Evolutionary conservation across 2,113 vertebrate species (phyloP).

Genomic region (Collichthys lucidus): DNA sequence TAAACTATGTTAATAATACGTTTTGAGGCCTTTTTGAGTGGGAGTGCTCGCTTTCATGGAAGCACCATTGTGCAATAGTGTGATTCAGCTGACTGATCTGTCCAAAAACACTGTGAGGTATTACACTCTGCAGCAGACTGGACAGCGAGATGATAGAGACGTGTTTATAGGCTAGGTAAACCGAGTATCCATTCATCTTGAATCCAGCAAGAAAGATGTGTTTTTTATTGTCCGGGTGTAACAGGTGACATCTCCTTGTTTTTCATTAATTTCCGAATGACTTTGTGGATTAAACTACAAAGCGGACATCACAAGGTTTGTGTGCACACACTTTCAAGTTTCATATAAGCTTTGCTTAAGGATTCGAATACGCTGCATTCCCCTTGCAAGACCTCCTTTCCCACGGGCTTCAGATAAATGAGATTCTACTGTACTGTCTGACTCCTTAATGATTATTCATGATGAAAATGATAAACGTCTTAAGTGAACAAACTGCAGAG

Average conservation of each 20-base stretch:
- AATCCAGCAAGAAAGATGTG: slow-evolving; percentile 26
- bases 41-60: slow-evolving; percentile 70
- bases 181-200: slow-evolving; percentile 8
- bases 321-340: slow-evolving; percentile 7
- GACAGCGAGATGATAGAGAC: slow-evolving; percentile 20
- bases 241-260: slow-evolving; percentile 5
- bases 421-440: slow-evolving; percentile 56
- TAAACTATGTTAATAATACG: slow-evolving; percentile 79
- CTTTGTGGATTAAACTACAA: slow-evolving; percentile 11
- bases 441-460: slow-evolving; percentile 81
- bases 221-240: slow-evolving; percentile 26
- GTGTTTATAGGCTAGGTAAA: slow-evolving; percentile 38
- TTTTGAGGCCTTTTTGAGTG: slow-evolving; percentile 65
- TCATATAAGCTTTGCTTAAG: slow-evolving; percentile 25
- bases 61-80: slow-evolving; percentile 64
- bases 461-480: slow-evolving; percentile 83
- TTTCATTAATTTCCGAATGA: slow-evolving; percentile 7
- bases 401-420: slow-evolving; percentile 44
- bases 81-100: slow-evolving; percentile 62
- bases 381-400: slow-evolving; percentile 14
- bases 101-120: slow-evolving; percentile 56
- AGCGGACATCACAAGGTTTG: background rate
- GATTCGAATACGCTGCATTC: slow-evolving; percentile 17
- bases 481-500: slow-evolving; percentile 79
- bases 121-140: slow-evolving; percentile 43